Base-by-base conservation (phyloP, 2,797 vertebrate species). In the Pitangus sulphuratus region DNA sequence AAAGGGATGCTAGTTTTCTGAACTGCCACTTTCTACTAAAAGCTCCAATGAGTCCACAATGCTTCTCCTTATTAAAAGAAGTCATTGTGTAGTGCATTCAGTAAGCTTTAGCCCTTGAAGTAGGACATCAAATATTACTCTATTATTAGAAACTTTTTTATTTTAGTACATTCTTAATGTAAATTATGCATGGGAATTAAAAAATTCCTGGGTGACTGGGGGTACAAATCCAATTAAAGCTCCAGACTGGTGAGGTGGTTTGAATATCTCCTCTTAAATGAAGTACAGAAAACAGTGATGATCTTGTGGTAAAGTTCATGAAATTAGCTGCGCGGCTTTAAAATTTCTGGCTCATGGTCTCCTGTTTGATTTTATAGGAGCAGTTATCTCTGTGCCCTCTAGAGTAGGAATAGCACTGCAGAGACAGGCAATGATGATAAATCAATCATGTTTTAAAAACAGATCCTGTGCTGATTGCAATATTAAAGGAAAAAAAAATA, bases 61-160 rank as follows among this genome's bases (percentile, higher is more conserved):
- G 11, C 15, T 83, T 47, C 24, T 80, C 11, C 16, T 56, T 58
- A 61, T 44, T 91, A 31, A 80, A 74, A 74, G 54, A 85, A 79
- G 24, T 50, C 8, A 77, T 57, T 75, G 39, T 39, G 11, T 35
- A 40, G 20, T 28, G 22, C 57, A 61, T 78, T 70, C 47, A 71
- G 33, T 39, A 93, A 70, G 47, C 2, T 76, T 77, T 77, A 91
- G 35, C 30, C 48, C 40, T 80, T 28, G 64, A 95, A 87, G 37
- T 40, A 77, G 50, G 57, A 71, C 79, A 78, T 78, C 26, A 77
- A 64, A 60, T 87, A 39, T 65, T 78, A 57, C 19, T 85, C 24
- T 81, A 87, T 83, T 89, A 65, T 75, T 92, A 69, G 91, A 87
- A 95, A 35, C 30, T 47, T 85, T 26, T 85, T 71, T 93, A 74